Conservation (phyloP, 1,140 invertebrate species). For the Scaptomyza hsui region DNA sequence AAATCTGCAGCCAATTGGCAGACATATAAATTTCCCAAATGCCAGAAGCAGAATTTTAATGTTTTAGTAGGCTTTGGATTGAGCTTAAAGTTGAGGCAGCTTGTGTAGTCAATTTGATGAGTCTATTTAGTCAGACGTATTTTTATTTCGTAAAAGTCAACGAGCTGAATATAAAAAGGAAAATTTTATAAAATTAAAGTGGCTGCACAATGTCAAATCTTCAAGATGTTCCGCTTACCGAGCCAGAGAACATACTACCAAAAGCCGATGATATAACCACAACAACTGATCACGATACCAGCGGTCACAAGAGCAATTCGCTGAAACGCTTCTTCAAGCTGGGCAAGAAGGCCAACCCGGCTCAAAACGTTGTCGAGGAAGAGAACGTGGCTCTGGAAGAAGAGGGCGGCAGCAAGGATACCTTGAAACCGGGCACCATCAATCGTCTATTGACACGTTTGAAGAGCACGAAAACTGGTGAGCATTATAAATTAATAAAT, state of each 20-base stretch:
- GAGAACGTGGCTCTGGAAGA: slow-evolving; percentile 8
- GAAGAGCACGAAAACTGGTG: slow-evolving; percentile 39
- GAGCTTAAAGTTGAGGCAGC: slow-evolving; percentile 2
- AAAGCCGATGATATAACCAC: neutral
- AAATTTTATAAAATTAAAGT: slow-evolving; percentile 39
- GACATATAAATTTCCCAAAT: slow-evolving; percentile 50
- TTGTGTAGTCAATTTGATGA: neutral
- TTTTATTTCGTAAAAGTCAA: slow-evolving; percentile 60
- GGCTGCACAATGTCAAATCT: slow-evolving; percentile 53
- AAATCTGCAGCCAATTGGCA: slow-evolving; percentile 31
- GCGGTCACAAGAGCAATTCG: slow-evolving; percentile 23
- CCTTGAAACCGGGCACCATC: slow-evolving; percentile 18
- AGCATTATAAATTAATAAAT: neutral
- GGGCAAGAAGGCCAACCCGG: slow-evolving; percentile 35
- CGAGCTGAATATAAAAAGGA: slow-evolving; percentile 39
- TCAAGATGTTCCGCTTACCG: slow-evolving; percentile 58
- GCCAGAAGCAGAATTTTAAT: slow-evolving; percentile 8
- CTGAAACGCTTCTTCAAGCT: slow-evolving; percentile 70
- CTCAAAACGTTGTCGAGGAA: slow-evolving; percentile 15
- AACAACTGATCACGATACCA: slow-evolving; percentile 9
- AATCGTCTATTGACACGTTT: slow-evolving; percentile 41
- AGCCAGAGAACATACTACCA: slow-evolving; percentile 20
- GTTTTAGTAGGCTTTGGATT: slow-evolving; percentile 37
- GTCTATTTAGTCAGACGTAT: slow-evolving; percentile 30
- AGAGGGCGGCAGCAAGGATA: slow-evolving; percentile 19